These are phyloP conservation scores for Aptenodytes forsteri DNA, from an alignment of 2,113 vertebrate genomes.

Conservation along the genomic window DNA sequence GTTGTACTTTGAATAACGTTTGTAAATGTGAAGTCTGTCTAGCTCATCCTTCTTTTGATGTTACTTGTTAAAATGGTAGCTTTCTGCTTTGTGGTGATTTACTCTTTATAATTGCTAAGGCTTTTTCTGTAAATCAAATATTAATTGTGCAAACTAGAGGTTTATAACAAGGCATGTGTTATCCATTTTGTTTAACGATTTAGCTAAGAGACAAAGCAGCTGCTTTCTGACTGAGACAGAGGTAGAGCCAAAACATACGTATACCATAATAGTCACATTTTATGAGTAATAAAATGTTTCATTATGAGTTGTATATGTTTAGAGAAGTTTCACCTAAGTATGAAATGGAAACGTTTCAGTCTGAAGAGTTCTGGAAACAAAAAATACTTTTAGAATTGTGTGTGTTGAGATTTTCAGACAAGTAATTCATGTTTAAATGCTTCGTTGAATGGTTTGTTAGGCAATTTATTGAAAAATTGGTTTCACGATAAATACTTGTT, in stretches of 20 bases:
- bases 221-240: constrained; percentile 46
- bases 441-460: background rate
- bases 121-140: constrained; percentile 20
- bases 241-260: constrained; percentile 48
- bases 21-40: background rate
- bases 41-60: background rate
- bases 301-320: background rate
- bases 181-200: constrained; percentile 57
- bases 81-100: background rate
- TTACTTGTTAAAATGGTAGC: background rate
- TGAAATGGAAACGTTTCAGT: background rate
- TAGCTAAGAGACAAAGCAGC: constrained; percentile 59
- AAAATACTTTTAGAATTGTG: background rate
- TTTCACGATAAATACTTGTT: background rate
- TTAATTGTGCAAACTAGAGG: constrained; percentile 22
- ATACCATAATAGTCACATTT: constrained; percentile 34
- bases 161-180: constrained; percentile 56
- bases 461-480: background rate
- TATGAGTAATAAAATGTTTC: constrained; percentile 22
- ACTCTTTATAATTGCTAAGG: background rate
- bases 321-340: background rate
- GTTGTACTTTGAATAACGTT: constrained; percentile 24
- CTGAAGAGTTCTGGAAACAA: background rate
- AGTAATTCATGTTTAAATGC: background rate
- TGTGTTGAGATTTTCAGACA: background rate